Base-by-base conservation (phyloP, 1,140 invertebrate genomes). In the Formica selysi region DNA sequence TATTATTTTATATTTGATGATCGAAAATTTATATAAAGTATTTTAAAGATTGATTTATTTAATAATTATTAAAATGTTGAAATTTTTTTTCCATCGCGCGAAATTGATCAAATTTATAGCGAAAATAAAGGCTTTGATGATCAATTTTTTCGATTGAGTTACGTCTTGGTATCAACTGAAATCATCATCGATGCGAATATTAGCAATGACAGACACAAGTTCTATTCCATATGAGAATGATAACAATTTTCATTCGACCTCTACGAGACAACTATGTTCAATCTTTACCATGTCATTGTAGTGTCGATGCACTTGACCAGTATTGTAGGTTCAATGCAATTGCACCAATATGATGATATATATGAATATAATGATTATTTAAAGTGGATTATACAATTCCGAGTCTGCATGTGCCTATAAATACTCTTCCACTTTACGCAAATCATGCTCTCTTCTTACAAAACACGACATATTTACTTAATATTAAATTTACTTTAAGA, bases 341-440 rank as follows among this genome's bases (percentile, higher is more conserved):
- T 79, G 36, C 32, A 51, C 0, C 16, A 51, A 16, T 19, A 19
- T 51, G n/a, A 36, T 29, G 3, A 10, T 57, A 67, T 26, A 29
- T 3, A 51, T 36, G 41, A 65, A 79, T 67, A 13, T 79, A 79
- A 67, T 65, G 19, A 7, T 54, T 51, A 65, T 26, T 16, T 29
- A 8, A 67, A 67, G n/a, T 67, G n/a, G 11, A 79, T 22, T 51
- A 41, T 51, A 19, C n/a, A n/a, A 16, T 22, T 22, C 36, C 10
- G 29, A 38, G 4, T 36, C 26, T 29, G 2, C 6, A 16, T 19
- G 29, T 22, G 32, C 44, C 61, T 19, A 16, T 62, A 22, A 29
- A 79, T 78, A 62, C 3, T 51, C n/a, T 11, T 32, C 11, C 26
- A 73, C 11, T n/a, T 67, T 26, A 57, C 22, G 8, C 4, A 38